Base-by-base conservation (phyloP, 2,888 invertebrate species). In the Eugnorisma glareosa region DNA sequence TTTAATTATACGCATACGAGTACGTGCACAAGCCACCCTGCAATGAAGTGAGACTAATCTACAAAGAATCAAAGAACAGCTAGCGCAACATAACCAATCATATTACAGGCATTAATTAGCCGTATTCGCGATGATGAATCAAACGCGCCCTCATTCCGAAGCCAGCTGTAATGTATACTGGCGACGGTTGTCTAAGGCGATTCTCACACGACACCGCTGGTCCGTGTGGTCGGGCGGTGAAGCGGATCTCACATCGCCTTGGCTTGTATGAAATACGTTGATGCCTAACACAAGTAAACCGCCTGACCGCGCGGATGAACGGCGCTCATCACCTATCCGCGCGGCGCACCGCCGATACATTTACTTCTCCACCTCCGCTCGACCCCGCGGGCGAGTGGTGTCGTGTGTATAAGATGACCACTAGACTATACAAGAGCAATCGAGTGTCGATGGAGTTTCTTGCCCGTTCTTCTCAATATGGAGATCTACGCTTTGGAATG, bases 111-210 rank as follows among this genome's bases (percentile, higher is more conserved):
- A 67, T 45, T 83, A 72, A 83, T 83, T 83, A 77, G 72, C 71
- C 61, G 57, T 8, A 45, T 83, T 31, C 43, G 43, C 48, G 28
- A 59, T 54, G 51, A 82, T 77, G 68, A 63, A 86, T 83, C 83
- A 83, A 86, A 59, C 74, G 78, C 45, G 66, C 13, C 71, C 68
- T 28, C 64, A 40, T 67, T 77, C 51, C 43, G 13, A 40, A 72
- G 28, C 45, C 31, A 70, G n/a, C 68, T 68, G 69, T 78, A 77
- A 86, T 86, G 67, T 82, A 70, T 70, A 67, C 67, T 67, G 73
- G 40, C 40, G 15, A 40, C 35, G 66, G 57, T 57, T 61, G 28
- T 45, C 63, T 51, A 73, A 37, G 10, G 15, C 15, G 8, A 28
- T 18, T 31, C 18, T 18, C 28, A 31, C 59, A 61, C 31, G 2